Percentiles rank a stretch among this genome's conserved stretches.
Conservation (phyloP, 2,888 invertebrate genomes). For the Stenurella melanura region DNA sequence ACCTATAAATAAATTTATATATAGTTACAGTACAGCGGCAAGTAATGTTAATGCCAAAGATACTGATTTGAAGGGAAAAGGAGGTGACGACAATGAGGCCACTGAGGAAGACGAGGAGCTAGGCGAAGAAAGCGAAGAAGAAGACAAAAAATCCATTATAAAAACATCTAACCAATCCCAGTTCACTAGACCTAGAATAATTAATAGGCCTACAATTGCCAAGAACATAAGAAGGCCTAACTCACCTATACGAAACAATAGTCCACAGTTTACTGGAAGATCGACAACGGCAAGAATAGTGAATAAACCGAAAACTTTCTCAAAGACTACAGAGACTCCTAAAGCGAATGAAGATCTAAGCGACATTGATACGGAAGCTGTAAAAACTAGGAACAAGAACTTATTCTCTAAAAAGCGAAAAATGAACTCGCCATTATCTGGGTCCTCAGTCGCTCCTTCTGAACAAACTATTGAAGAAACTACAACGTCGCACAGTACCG, state of each 20-base stretch:
- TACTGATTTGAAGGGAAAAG: neutral
- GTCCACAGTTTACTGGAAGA: conserved; percentile 28
- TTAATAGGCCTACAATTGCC: conserved; percentile 5
- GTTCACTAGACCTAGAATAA: neutral
- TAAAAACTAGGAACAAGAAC: conserved; percentile 76
- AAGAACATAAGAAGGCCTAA: conserved; percentile 27
- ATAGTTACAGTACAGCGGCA: conserved; percentile 14
- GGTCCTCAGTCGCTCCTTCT: conserved; percentile 35
- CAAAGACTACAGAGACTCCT: conserved; percentile 54
- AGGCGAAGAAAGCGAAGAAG: conserved; percentile 18
- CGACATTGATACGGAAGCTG: conserved; percentile 74
- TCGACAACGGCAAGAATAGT: conserved; percentile 51
- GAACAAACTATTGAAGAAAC: conserved; percentile 39
- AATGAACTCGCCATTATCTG: conserved; percentile 65
- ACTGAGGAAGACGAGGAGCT: conserved; percentile 30
- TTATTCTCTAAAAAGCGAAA: conserved; percentile 73
- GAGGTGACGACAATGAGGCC: conserved; percentile 18
- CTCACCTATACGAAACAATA: conserved; percentile 27
- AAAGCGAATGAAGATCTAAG: conserved; percentile 56
- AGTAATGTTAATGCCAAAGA: conserved; percentile 4
- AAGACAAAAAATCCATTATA: neutral
- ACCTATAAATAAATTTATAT: conserved; percentile 20
- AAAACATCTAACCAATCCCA: neutral
- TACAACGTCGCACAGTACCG: conserved; percentile 1
- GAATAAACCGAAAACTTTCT: conserved; percentile 30